These are phyloP conservation scores for Bombus polaris DNA, from an alignment of 1,140 invertebrate species.

Conservation along the genomic window DNA sequence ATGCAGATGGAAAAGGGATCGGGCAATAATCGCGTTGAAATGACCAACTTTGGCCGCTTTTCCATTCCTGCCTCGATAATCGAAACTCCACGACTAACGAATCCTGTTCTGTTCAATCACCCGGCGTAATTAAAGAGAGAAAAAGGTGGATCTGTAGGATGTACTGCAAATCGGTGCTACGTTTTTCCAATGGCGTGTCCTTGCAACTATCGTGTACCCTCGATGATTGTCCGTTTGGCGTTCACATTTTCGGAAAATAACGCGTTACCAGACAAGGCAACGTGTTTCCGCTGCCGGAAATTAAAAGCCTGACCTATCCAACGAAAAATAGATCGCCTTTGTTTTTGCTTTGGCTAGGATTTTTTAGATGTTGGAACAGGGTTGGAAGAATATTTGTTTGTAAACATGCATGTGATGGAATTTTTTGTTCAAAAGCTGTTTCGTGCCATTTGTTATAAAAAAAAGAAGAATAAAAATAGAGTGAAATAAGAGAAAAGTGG, in stretches of 20 bases:
- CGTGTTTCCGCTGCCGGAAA: background rate
- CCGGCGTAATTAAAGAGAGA: slow-evolving; percentile 25
- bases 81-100: slow-evolving; percentile 1
- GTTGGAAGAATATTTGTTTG: no score
- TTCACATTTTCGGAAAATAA: slow-evolving; percentile 25
- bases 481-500: background rate
- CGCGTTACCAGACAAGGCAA: background rate
- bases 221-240: slow-evolving; percentile 18
- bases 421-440: no score
- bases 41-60: background rate
- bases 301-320: background rate
- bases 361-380: no score
- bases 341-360: background rate
- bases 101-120: slow-evolving; percentile 5
- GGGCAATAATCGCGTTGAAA: background rate
- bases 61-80: background rate
- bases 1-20: background rate
- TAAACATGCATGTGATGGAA: no score
- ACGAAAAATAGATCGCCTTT: background rate
- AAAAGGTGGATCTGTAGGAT: background rate
- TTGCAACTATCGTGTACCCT: background rate
- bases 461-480: no score
- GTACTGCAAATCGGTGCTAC: background rate
- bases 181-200: background rate
- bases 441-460: no score